A percentile compares a stretch with the other conserved stretches of the same genome.
Conservation (phyloP, 2,113 vertebrate genomes). For the Turdus rufiventris region DNA sequence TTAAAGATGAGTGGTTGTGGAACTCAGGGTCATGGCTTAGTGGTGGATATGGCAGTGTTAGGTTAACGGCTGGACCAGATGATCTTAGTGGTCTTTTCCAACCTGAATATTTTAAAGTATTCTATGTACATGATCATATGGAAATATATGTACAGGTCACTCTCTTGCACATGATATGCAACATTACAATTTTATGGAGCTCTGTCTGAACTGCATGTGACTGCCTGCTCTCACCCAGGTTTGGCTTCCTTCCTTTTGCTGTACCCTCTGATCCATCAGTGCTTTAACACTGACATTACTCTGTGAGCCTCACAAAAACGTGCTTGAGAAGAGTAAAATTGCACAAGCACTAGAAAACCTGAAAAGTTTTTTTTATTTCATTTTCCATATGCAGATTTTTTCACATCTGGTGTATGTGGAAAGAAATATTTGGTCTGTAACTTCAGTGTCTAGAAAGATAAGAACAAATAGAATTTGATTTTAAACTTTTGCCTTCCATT, state of each 20-base stretch:
- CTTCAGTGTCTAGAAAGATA: background rate
- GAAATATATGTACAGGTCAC: background rate
- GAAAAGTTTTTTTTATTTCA: background rate
- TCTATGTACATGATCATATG: too few relatives aligned
- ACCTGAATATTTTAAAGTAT: background rate
- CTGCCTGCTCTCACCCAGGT: background rate
- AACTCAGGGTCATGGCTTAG: background rate
- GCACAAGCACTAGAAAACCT: background rate
- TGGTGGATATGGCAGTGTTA: background rate
- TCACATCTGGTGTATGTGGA: background rate
- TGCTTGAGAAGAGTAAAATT: background rate
- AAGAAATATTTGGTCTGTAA: background rate
- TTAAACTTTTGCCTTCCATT: background rate
- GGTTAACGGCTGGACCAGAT: background rate
- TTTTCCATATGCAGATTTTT: background rate
- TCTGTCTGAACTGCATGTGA: background rate
- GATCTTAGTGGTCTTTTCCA: background rate
- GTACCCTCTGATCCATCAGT: background rate
- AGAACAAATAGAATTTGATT: background rate
- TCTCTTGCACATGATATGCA: background rate
- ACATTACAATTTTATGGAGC: background rate
- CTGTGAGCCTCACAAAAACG: background rate
- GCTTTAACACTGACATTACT: background rate
- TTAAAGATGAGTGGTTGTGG: background rate
- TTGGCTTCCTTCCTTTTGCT: background rate